Evolutionary conservation across 2,888 invertebrate species (phyloP).

Genomic region (Troides aeacus): DNA sequence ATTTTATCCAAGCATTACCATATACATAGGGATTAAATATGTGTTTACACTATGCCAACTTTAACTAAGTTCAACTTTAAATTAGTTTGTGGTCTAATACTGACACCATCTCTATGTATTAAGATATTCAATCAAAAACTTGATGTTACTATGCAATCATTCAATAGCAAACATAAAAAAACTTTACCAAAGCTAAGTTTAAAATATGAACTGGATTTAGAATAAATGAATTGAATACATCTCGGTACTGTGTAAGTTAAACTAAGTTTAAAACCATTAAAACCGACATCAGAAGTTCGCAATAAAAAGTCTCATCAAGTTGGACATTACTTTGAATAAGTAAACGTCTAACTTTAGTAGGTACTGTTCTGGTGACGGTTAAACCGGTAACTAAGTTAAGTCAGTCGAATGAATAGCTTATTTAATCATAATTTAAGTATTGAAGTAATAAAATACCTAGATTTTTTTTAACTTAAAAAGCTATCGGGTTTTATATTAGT

Average conservation of each 20-base stretch:
- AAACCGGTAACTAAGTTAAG: slow-evolving; percentile 4
- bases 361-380: background rate
- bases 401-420: background rate
- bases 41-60: no score
- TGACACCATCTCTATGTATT: no score
- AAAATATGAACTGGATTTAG: no score
- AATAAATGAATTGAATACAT: background rate
- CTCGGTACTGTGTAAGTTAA: background rate
- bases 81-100: no score
- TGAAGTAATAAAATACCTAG: background rate
- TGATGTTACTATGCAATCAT: no score
- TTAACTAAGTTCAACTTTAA: no score
- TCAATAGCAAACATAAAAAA: background rate
- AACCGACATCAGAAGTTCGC: background rate
- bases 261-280: background rate
- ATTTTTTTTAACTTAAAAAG: no score
- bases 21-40: no score
- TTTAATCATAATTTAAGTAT: background rate
- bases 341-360: slow-evolving; percentile 7
- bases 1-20: no score
- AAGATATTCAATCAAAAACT: no score
- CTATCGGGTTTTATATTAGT: no score
- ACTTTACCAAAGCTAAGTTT: background rate
- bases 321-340: slow-evolving; percentile 14
- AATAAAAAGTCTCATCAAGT: slow-evolving; percentile 19